A percentile compares a stretch with the other conserved stretches of the same genome.
Evolutionary conservation across 2,797 vertebrate species (phyloP).

Genomic region (Phaenicophaeus curvirostris): DNA sequence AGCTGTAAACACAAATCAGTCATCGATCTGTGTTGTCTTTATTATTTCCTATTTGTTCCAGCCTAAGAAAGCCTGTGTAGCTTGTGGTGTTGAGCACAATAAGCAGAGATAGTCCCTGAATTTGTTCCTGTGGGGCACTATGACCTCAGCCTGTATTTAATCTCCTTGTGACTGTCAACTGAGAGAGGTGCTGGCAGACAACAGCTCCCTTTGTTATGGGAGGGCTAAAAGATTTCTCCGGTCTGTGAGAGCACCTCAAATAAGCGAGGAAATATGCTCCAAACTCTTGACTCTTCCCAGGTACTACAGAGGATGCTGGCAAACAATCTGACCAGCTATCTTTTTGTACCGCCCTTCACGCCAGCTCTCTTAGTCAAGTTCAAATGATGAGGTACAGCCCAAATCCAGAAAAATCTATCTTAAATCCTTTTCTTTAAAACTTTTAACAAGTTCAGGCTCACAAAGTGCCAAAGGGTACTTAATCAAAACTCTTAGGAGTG

Average conservation of each 20-base stretch:
- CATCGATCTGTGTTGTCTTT: conserved; percentile 32
- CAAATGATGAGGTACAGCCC: not conserved
- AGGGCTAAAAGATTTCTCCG: not conserved
- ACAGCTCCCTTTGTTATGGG: not conserved
- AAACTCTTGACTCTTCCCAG: not conserved
- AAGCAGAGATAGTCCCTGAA: not conserved
- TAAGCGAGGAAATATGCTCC: not conserved
- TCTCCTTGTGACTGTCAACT: not conserved
- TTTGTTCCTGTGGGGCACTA: not conserved
- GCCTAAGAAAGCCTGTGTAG: not conserved
- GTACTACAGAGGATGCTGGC: not conserved
- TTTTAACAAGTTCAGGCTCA: conserved; percentile 1
- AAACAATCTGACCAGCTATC: not conserved
- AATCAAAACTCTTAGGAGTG: not conserved
- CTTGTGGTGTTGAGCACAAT: not conserved
- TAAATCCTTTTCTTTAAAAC: conserved; percentile 1
- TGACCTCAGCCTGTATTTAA: not conserved
- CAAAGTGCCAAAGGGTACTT: not conserved
- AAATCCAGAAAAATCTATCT: not conserved
- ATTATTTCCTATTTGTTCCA: conserved; percentile 36
- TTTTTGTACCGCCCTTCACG: not conserved
- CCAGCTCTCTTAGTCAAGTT: not conserved
- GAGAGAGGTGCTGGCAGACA: not conserved
- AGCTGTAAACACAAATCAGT: conserved; percentile 20
- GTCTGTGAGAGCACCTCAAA: not conserved